A percentile compares a stretch with the other conserved stretches of the same genome.
Conservation (phyloP, 2,888 invertebrate genomes). For the Pyrochroa serraticornis region DNA sequence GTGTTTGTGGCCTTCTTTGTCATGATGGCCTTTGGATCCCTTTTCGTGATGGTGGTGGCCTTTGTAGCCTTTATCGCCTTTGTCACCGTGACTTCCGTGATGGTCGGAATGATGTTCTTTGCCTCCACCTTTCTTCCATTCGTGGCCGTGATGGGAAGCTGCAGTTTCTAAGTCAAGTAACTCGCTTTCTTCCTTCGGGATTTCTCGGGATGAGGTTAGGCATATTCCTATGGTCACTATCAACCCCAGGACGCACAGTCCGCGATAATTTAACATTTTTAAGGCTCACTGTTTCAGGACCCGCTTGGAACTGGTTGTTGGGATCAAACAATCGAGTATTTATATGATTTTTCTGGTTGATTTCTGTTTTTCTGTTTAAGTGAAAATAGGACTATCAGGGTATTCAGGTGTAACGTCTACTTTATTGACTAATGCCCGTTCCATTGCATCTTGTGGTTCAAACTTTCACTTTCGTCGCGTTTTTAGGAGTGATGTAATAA, state of each 20-base stretch:
- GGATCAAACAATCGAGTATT: conserved; percentile 33
- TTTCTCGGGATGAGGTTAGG: conserved; percentile 61
- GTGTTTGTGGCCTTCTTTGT: conserved; percentile 69
- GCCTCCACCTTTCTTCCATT: conserved; percentile 62
- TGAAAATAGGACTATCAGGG: conserved; percentile 40
- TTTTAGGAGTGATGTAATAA: conserved; percentile 45
- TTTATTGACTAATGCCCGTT: conserved; percentile 47
- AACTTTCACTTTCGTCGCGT: conserved; percentile 48
- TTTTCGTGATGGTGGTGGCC: conserved; percentile 69
- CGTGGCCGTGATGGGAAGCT: conserved; percentile 59
- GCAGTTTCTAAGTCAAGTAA: conserved; percentile 63
- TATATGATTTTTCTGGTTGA: conserved; percentile 45
- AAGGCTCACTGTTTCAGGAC: conserved; percentile 30
- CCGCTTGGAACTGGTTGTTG: conserved; percentile 44
- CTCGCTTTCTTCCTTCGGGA: conserved; percentile 59
- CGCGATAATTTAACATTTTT: conserved; percentile 62
- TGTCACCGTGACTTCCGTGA: conserved; percentile 63
- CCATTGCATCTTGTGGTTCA: conserved; percentile 53
- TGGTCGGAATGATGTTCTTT: conserved; percentile 64
- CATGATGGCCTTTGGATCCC: conserved; percentile 70
- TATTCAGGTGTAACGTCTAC: conserved; percentile 45
- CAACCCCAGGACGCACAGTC: conserved; percentile 73
- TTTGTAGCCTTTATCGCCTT: conserved; percentile 72
- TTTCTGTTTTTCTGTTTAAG: conserved; percentile 41
- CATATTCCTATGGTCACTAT: conserved; percentile 59